Evolutionary conservation across 2,113 vertebrate species (phyloP).

Genomic region (Corythaeola cristata): DNA sequence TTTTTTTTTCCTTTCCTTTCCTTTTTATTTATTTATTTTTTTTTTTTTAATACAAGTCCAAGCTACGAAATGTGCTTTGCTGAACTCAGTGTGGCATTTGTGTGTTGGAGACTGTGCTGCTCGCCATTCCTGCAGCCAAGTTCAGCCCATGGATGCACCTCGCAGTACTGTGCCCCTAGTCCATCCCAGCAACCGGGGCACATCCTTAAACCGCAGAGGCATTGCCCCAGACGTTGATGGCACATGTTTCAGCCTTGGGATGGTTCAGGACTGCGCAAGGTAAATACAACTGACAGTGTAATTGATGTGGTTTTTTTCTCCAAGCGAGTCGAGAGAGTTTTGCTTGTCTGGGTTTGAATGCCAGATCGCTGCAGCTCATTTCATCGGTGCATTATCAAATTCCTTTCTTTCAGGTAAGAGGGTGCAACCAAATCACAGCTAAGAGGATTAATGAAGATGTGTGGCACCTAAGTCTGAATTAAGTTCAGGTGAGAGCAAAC

Average conservation of each 20-base stretch:
- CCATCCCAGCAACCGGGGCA: background rate
- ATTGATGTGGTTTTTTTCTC: constrained; percentile 26
- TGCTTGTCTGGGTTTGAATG: constrained; percentile 33
- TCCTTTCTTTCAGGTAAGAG: constrained; percentile 49
- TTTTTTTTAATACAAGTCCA: background rate
- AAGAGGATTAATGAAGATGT: constrained; percentile 57
- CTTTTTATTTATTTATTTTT: rapidly evolving
- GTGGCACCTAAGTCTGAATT: constrained; percentile 25
- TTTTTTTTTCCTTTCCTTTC: background rate
- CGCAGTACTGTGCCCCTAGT: background rate
- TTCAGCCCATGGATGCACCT: background rate
- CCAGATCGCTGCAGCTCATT: constrained; percentile 26
- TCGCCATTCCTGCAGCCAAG: background rate
- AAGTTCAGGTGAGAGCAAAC: constrained; percentile 2
- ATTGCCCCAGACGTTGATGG: background rate
- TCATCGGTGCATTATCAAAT: background rate
- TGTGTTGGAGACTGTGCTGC: background rate
- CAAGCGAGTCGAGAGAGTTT: background rate
- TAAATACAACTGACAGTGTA: background rate
- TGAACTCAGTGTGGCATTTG: background rate
- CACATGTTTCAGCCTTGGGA: background rate
- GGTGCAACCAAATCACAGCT: background rate
- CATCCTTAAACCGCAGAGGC: background rate
- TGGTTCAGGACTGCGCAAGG: background rate
- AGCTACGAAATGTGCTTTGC: background rate